Evolutionary conservation across 2,797 vertebrate genomes (phyloP).

Genomic region (Aphelocoma californica): DNA sequence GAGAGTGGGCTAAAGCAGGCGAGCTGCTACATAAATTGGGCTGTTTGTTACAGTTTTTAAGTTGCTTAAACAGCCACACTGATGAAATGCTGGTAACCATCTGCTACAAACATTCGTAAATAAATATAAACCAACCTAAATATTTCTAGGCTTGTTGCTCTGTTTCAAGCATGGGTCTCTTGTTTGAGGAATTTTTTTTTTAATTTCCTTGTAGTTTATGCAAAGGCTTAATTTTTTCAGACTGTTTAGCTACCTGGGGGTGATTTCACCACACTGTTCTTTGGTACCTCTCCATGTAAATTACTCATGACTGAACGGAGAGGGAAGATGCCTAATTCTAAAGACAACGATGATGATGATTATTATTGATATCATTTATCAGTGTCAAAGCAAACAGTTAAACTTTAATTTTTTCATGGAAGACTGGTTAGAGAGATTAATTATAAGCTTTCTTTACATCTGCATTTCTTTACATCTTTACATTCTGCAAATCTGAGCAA

Average conservation of each 20-base stretch:
- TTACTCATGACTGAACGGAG: neutral
- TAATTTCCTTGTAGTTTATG: neutral
- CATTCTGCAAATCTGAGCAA: neutral
- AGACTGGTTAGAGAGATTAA: neutral
- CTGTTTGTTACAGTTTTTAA: conserved; percentile 37
- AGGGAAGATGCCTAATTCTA: neutral
- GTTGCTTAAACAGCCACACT: neutral
- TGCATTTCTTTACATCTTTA: too few species aligned
- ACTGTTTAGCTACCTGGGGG: neutral
- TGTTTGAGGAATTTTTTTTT: neutral
- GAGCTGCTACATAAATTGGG: neutral
- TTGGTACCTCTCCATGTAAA: neutral
- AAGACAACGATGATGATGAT: neutral
- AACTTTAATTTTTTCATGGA: neutral
- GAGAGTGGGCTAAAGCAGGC: conserved; percentile 1
- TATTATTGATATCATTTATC: neutral
- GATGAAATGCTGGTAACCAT: conserved; percentile 41
- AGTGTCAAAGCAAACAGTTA: neutral
- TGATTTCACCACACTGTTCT: neutral
- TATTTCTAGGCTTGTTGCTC: neutral
- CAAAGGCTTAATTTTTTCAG: neutral
- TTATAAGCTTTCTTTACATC: neutral
- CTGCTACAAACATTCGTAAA: conserved; percentile 45
- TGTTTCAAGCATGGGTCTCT: conserved; percentile 1
- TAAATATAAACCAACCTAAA: conserved; percentile 42